Conservation (phyloP, 2,888 invertebrate species). For the Microctonus hyperodae region DNA sequence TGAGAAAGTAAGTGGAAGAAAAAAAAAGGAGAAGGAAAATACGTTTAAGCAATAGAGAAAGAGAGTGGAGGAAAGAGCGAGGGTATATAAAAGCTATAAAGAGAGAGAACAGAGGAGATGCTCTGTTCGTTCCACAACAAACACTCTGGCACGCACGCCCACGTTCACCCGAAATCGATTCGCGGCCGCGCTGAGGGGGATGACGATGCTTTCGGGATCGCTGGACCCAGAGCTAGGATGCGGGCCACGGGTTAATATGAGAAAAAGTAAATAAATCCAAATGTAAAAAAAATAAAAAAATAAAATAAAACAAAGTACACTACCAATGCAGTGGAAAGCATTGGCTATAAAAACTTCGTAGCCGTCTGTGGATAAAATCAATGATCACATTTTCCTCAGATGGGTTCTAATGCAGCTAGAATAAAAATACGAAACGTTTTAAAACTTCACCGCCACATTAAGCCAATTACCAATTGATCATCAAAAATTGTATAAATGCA, state of each 20-base stretch:
- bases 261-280: background rate
- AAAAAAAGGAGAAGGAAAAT: background rate
- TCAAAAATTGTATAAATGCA: background rate
- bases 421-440: background rate
- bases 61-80: no score
- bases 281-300: background rate
- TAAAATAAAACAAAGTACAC: background rate
- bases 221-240: conserved; percentile 29
- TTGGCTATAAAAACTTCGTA: background rate
- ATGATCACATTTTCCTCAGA: background rate
- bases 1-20: background rate
- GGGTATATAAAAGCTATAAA: no score
- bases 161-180: conserved; percentile 35
- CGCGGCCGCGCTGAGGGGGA: conserved; percentile 27
- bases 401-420: background rate
- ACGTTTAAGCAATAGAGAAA: background rate
- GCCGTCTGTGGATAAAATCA: conserved; percentile 13
- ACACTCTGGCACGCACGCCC: conserved; percentile 36
- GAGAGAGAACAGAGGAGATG: background rate
- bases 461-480: no score
- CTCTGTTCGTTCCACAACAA: conserved; percentile 31
- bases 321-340: conserved; percentile 2
- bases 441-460: background rate
- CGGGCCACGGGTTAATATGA: conserved; percentile 7
- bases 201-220: conserved; percentile 32